Base-by-base conservation (phyloP, 2,113 vertebrate genomes). In the Macquaria ambigua region DNA sequence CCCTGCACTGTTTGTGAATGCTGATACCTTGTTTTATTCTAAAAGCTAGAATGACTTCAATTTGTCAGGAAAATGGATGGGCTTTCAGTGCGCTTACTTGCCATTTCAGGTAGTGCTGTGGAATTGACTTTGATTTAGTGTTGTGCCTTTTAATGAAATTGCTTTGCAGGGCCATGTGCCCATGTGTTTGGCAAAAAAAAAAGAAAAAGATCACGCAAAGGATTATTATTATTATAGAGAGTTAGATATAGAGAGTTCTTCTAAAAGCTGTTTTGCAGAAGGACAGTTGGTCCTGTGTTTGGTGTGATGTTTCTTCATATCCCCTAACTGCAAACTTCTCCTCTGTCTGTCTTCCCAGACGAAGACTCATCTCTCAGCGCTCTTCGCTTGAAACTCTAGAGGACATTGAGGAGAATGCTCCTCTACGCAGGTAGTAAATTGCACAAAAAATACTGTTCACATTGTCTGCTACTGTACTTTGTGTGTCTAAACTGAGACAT, bases 351-450 rank as follows among this genome's bases (percentile, higher is more conserved):
- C 50, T 55, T 41, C 28, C 69, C 77, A 99, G 98, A 81, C 97
- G 98, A 56, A 97, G 98, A 62, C 96, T 99, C 87, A 98, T 99
- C 94, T 99, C 98, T 53, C 98, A 99, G 93, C 97, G 98, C 81
- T 99, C 98, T 7, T 99, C 98, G 50, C 94, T 99, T 90, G 98
- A 99, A 94, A 99, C 98, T 68, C 93, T 99, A 92, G 98, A 99
- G 94, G 98, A 99, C 92, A 99, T 99, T 23, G 98, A 99, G 93
- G 98, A 99, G 93, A 99, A 99, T 3, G 98, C 98, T 84, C 98
- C 98, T 41, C 96, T 99, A 21, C 95, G 98, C 90, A 99, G 98
- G 98, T 99, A 90, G 84, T 76, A 46, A 56, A 74, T 67, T 48
- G 20, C 55, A n/a, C 34, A 46, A 15, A 16, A 31, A 68, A 37